Evolutionary conservation across 2,113 vertebrate genomes (phyloP).

Genomic region (Glareola pratincola): DNA sequence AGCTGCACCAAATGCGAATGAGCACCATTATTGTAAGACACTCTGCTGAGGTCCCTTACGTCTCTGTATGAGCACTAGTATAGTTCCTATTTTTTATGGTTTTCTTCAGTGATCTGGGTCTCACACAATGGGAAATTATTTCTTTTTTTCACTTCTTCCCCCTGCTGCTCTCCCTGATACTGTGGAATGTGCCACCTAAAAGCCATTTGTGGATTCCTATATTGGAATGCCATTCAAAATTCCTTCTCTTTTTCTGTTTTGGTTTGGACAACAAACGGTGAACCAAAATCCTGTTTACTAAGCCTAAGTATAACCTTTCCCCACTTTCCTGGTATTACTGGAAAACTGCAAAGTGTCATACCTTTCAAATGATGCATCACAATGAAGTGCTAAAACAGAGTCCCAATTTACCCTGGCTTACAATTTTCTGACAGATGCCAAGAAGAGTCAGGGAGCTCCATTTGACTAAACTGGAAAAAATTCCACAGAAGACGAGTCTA

Average conservation of each 20-base stretch:
- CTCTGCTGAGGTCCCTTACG: background rate
- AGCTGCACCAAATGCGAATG: background rate
- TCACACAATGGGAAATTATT: background rate
- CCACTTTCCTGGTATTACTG: slow-evolving; percentile 49
- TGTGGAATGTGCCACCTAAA: background rate
- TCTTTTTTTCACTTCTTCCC: background rate
- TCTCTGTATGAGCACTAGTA: background rate
- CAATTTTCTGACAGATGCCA: slow-evolving; percentile 59
- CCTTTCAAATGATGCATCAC: slow-evolving; percentile 71
- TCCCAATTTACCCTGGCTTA: slow-evolving; percentile 69
- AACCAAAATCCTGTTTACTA: slow-evolving; percentile 48
- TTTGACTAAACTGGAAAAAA: slow-evolving; percentile 73
- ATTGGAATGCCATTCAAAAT: background rate
- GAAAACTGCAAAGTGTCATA: slow-evolving; percentile 63
- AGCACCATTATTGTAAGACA: background rate
- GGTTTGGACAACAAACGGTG: background rate
- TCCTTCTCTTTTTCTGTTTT: background rate
- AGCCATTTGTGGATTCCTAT: background rate
- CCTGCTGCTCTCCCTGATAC: rapidly evolving
- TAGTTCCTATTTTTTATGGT: background rate
- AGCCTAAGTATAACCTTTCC: slow-evolving; percentile 36
- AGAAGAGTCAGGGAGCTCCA: slow-evolving; percentile 48
- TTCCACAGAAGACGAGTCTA: slow-evolving; percentile 65
- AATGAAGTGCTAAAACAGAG: slow-evolving; percentile 75
- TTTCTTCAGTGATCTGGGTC: background rate